Evolutionary conservation across 2,888 invertebrate species (phyloP).

Genomic region (Cerceris rybyensis): DNA sequence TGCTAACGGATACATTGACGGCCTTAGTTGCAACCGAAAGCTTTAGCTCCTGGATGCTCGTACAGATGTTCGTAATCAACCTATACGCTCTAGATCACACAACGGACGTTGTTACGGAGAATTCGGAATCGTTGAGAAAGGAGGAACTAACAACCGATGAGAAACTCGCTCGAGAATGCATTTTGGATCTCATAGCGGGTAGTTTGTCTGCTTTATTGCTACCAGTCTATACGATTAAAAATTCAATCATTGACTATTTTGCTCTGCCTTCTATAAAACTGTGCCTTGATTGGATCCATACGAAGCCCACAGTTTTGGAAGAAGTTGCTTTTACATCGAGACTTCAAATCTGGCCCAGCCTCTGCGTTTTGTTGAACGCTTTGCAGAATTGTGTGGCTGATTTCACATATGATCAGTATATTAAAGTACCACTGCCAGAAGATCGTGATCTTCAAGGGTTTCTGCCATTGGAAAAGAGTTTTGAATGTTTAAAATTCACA

Average conservation of each 20-base stretch:
- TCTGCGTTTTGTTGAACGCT: constrained; percentile 89
- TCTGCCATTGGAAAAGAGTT: constrained; percentile 86
- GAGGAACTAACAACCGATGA: constrained; percentile 85
- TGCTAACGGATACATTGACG: constrained; percentile 88
- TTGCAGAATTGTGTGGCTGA: constrained; percentile 83
- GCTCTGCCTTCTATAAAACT: constrained; percentile 90
- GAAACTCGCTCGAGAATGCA: constrained; percentile 84
- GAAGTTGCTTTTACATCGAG: constrained; percentile 84
- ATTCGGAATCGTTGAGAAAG: constrained; percentile 80
- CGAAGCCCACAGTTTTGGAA: constrained; percentile 83
- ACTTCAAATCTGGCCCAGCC: constrained; percentile 90
- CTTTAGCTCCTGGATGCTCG: constrained; percentile 88
- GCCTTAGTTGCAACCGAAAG: constrained; percentile 91
- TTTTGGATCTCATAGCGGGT: constrained; percentile 86
- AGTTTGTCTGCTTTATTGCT: constrained; percentile 87
- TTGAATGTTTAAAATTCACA: constrained; percentile 84
- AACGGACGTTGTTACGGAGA: constrained; percentile 79
- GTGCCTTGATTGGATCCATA: constrained; percentile 88
- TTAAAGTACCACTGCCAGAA: constrained; percentile 88
- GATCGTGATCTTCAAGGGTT: constrained; percentile 92
- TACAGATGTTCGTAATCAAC: constrained; percentile 91
- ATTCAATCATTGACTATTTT: constrained; percentile 85
- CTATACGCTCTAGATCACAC: constrained; percentile 87
- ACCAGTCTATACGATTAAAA: constrained; percentile 88
- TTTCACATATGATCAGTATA: constrained; percentile 83